phyloP scores from a whole-genome alignment of 2,797 vertebrate species.

The Alectoris magna region DNA sequence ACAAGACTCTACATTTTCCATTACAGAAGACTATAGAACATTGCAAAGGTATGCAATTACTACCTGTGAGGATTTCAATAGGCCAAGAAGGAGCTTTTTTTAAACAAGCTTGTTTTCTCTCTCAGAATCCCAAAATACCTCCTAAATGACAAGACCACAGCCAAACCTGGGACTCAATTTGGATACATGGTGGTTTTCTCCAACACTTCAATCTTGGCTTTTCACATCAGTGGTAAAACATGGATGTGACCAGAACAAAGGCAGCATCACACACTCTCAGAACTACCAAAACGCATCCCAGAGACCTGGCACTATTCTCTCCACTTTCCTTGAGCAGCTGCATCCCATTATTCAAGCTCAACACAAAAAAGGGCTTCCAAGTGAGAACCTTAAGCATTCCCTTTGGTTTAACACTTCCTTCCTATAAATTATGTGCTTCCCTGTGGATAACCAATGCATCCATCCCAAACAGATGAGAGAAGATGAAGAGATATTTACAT shows the following conservation, averaged over 20 bases:
- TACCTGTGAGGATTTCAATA: not conserved
- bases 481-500: not conserved
- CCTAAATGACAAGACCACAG: not conserved
- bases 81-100: not conserved
- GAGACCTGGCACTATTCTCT: not conserved
- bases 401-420: not conserved
- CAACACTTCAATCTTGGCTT: not conserved
- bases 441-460: not conserved
- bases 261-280: not conserved
- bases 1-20: not conserved
- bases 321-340: not conserved
- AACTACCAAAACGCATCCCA: not conserved
- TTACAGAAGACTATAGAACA: not conserved
- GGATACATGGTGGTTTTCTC: not conserved
- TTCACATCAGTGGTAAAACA: not conserved
- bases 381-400: not conserved
- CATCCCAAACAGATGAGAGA: not conserved
- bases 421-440: not conserved
- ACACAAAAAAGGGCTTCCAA: not conserved
- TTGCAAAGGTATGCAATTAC: not conserved
- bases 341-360: not conserved
- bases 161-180: not conserved
- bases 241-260: not conserved
- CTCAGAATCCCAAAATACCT: not conserved
- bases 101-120: not conserved